phyloP scores from a whole-genome alignment of 2,888 invertebrate species.

The Agrochola macilenta region DNA sequence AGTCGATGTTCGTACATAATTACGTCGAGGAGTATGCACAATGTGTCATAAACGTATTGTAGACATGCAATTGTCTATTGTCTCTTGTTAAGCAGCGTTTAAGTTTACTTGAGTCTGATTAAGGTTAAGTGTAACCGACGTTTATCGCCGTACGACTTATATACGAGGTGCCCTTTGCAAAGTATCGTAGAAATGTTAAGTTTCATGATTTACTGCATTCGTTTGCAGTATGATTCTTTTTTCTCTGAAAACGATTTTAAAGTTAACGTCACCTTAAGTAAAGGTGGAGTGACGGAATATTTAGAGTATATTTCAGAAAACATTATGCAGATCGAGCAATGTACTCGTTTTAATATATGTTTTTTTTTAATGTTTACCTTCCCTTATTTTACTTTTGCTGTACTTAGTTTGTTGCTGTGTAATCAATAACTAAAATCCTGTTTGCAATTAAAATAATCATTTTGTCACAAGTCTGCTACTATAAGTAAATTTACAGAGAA shows the following conservation, averaged over 20 bases:
- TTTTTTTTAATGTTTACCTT: too few relatives aligned
- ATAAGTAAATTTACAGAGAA: too few relatives aligned
- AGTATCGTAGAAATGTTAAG: constrained; percentile 23
- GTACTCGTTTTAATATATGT: background rate
- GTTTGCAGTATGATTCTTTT: background rate
- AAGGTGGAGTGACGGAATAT: background rate
- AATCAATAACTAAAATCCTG: too few relatives aligned
- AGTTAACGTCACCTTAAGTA: background rate
- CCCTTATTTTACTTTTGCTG: too few relatives aligned
- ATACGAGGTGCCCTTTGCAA: constrained; percentile 20
- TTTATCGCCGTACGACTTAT: constrained; percentile 32
- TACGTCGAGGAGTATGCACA: constrained; percentile 40
- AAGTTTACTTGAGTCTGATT: constrained; percentile 55
- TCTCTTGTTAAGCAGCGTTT: constrained; percentile 50
- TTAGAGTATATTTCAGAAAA: background rate
- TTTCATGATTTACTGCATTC: constrained; percentile 7
- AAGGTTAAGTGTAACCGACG: constrained; percentile 49
- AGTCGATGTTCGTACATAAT: constrained; percentile 21
- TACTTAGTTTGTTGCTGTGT: too few relatives aligned
- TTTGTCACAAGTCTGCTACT: too few relatives aligned
- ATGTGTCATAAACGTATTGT: constrained; percentile 59
- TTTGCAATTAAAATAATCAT: too few relatives aligned
- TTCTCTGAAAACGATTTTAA: background rate
- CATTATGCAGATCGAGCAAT: background rate
- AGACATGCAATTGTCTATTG: constrained; percentile 60